Percentiles rank a stretch among this genome's conserved stretches.
phyloP scores from a whole-genome alignment of 2,888 invertebrate genomes.

The Gibbula magus region DNA sequence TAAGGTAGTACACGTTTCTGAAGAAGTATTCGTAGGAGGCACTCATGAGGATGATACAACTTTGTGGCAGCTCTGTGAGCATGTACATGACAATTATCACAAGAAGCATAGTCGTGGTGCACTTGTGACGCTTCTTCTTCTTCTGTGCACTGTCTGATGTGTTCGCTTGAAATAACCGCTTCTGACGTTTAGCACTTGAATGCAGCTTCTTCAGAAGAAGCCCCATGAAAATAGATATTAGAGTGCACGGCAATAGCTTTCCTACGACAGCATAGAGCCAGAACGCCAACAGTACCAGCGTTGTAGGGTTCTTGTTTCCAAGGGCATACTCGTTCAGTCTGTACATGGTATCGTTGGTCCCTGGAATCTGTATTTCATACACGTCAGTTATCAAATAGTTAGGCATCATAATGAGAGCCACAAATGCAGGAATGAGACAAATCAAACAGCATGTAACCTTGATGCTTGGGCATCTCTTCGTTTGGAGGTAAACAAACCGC shows the following conservation, averaged over 20 bases:
- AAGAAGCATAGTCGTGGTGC: slow-evolving; percentile 89
- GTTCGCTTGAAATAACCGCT: slow-evolving; percentile 31
- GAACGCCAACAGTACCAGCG: slow-evolving; percentile 73
- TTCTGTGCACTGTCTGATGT: background rate
- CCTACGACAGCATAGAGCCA: slow-evolving; percentile 94
- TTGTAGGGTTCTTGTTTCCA: slow-evolving; percentile 36
- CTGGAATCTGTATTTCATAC: slow-evolving; percentile 9
- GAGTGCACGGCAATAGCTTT: slow-evolving; percentile 91
- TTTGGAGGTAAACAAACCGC: slow-evolving; percentile 80
- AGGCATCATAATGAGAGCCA: slow-evolving; percentile 59
- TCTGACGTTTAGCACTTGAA: slow-evolving; percentile 47
- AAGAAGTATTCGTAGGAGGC: slow-evolving; percentile 86
- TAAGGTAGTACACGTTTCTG: slow-evolving; percentile 78
- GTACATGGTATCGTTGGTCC: slow-evolving; percentile 44
- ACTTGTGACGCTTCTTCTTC: slow-evolving; percentile 76
- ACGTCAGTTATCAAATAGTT: slow-evolving; percentile 46
- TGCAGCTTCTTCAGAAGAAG: slow-evolving; percentile 74
- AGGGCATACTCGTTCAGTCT: slow-evolving; percentile 43
- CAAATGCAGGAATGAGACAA: slow-evolving; percentile 80
- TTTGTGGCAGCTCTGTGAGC: slow-evolving; percentile 92
- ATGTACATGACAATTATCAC: slow-evolving; percentile 84
- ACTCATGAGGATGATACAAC: slow-evolving; percentile 83
- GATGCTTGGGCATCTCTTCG: slow-evolving; percentile 34
- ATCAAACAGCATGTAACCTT: slow-evolving; percentile 24
- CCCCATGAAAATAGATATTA: slow-evolving; percentile 83